These are phyloP conservation scores for Oxyura jamaicensis DNA, from an alignment of 2,113 vertebrate species.

Conservation along the genomic window DNA sequence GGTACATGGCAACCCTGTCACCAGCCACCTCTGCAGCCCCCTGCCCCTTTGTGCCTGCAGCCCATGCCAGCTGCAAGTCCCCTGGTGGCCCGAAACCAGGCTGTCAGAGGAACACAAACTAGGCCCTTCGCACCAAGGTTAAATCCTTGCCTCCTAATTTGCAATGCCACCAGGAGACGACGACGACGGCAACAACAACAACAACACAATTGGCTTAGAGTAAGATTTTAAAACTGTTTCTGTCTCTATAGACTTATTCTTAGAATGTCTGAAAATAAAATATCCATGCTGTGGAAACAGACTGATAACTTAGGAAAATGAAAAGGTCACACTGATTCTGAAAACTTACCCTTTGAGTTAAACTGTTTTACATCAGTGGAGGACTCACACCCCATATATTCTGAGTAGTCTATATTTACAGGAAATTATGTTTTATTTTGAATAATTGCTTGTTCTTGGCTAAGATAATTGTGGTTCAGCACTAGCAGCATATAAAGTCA, in stretches of 20 bases:
- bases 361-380: not conserved
- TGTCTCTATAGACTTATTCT: not conserved
- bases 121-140: not conserved
- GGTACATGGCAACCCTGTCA: not conserved
- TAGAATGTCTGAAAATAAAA: not conserved
- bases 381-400: not conserved
- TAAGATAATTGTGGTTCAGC: conserved; percentile 18
- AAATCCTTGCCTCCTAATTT: not conserved
- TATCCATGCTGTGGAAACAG: not conserved
- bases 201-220: not conserved
- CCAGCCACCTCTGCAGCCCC: not conserved
- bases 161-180: not conserved
- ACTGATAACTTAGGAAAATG: not conserved
- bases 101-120: accelerated
- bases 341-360: not conserved
- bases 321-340: not conserved
- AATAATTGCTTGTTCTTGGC: conserved; percentile 3
- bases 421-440: conserved; percentile 24
- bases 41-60: not conserved
- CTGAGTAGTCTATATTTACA: not conserved
- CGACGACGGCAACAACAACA: accelerated
- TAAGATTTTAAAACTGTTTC: not conserved
- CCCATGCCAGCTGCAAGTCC: not conserved
- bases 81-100: not conserved
- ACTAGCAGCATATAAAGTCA: not conserved